Evolutionary conservation across 1,140 invertebrate species (phyloP), one percentile per base, ranked within the genome.

Genomic region (Trachelipus rathkii): DNA sequence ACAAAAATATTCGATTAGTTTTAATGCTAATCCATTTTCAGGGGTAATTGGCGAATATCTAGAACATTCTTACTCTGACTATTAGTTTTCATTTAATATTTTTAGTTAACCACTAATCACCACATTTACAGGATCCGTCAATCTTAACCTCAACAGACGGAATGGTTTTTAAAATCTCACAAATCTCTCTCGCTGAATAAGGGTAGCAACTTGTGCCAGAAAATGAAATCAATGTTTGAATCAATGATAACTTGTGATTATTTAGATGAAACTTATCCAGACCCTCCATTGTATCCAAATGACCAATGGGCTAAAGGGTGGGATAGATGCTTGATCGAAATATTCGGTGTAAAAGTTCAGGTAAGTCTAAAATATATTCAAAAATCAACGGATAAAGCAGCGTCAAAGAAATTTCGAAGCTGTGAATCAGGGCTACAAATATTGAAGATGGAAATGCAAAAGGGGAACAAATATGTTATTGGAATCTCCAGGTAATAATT

Each of bases 231-330:
- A 70, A n/a, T 85, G 23, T 83, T 82, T 53, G 86, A 87, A 77
- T 86, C 85, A 19, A 71, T 80, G 8, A 82, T 86, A 2, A 83
- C 82, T 68, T 81, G 82, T 73, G 85, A 87, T 53, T 86, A 84
- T 74, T 74, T 87, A 23, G 86, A 87, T 72, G 84, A 86, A 10
- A 78, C 82, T 8, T 84, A 83, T 79, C 83, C 84, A 6, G 73
- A 83, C 1, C 73, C 81, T 23, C 82, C 78, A 45, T 81, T 86
- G 2, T 82, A 82, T 44, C 82, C 85, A 13, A 69, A 67, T 33
- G 85, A 86, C 60, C 83, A 85, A 5, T 86, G 84, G 77, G 70
- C 68, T 10, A 82, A 81, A 74, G 85, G 85, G 1, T 78, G 78
- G 21, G 84, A 85, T 15, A 82, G 82, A 43, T 82, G 85, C 10